Conservation (phyloP, 2,797 vertebrate species). For the Babyrousa celebensis region DNA sequence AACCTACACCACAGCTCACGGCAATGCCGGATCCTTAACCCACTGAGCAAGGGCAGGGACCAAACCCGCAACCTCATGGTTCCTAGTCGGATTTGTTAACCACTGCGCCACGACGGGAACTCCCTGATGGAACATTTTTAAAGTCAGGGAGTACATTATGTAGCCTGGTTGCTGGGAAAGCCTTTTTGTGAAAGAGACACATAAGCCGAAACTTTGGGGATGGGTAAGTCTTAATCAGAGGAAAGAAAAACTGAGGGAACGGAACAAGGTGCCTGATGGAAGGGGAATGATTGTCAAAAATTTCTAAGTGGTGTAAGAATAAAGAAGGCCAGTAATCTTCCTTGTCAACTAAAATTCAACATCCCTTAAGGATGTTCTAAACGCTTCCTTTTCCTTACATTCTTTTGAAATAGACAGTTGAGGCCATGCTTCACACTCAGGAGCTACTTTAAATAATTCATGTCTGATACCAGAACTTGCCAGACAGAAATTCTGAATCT, state of each 20-base stretch:
- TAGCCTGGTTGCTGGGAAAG: neutral
- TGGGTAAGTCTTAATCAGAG: neutral
- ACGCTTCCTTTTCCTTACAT: constrained; percentile 8
- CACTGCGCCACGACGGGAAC: too few relatives aligned
- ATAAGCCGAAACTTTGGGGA: neutral
- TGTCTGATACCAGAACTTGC: constrained; percentile 3
- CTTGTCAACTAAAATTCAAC: constrained; percentile 23
- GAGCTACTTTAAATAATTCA: neutral
- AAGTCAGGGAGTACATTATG: neutral
- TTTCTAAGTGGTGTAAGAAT: neutral
- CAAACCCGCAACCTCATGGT: too few relatives aligned
- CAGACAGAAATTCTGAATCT: constrained; percentile 8
- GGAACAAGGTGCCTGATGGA: neutral
- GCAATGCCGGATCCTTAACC: too few relatives aligned
- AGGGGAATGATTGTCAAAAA: neutral
- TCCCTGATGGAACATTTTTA: neutral
- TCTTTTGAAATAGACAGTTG: neutral
- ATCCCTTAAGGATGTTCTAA: neutral
- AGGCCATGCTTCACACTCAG: neutral
- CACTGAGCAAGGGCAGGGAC: too few relatives aligned
- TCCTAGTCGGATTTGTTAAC: too few relatives aligned
- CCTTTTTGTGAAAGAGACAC: neutral
- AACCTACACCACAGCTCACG: too few relatives aligned
- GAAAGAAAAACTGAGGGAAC: neutral
- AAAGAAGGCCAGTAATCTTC: neutral